These are phyloP conservation scores for Pammene fasciana DNA, from an alignment of 2,888 invertebrate genomes.

Conservation along the genomic window DNA sequence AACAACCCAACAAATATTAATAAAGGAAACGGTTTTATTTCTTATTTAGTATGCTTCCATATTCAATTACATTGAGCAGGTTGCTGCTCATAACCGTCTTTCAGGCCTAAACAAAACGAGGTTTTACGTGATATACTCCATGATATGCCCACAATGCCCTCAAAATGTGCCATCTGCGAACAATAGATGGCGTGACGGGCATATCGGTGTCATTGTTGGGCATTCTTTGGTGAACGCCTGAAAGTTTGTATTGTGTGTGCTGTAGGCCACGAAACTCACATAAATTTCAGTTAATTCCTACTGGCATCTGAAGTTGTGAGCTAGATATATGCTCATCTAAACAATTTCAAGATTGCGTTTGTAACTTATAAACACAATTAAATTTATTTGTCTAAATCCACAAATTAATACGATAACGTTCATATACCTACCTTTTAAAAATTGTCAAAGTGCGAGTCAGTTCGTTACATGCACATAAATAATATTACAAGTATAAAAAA, in stretches of 20 bases:
- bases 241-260: conserved; percentile 13
- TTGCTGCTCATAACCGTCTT: conserved; percentile 2
- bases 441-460: too few relatives aligned
- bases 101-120: conserved; percentile 17
- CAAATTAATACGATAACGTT: too few relatives aligned
- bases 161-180: conserved; percentile 24
- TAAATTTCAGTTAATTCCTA: not conserved
- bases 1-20: too few relatives aligned
- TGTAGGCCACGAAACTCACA: not conserved
- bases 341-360: too few relatives aligned
- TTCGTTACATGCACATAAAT: too few relatives aligned
- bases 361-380: too few relatives aligned
- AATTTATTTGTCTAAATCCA: too few relatives aligned
- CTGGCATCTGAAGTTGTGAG: not conserved
- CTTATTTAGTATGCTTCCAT: not conserved
- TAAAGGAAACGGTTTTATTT: too few relatives aligned
- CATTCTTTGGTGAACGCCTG: conserved; percentile 22
- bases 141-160: conserved; percentile 27
- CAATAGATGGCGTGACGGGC: conserved; percentile 40
- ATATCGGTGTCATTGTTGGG: conserved; percentile 35
- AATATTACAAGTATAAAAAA: too few relatives aligned
- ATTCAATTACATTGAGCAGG: not conserved
- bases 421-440: too few relatives aligned
- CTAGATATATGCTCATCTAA: not conserved
- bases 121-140: conserved; percentile 18